phyloP scores from a whole-genome alignment of 2,888 invertebrate species.

The Eristalis tenax region DNA sequence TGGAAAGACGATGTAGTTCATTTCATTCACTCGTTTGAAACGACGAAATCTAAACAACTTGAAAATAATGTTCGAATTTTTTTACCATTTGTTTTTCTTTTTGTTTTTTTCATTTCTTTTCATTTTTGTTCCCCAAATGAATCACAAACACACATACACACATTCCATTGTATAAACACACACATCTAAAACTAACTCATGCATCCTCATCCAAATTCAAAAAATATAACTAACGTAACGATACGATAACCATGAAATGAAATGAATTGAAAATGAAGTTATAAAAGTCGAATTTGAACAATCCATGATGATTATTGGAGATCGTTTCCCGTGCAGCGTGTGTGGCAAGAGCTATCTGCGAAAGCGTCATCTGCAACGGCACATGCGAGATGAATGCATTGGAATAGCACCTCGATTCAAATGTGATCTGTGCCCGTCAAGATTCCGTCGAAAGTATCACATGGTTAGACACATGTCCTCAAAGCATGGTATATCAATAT shows the following conservation, averaged over 20 bases:
- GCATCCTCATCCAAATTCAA: slow-evolving; percentile 36
- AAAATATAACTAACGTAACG: slow-evolving; percentile 2
- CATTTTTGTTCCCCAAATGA: slow-evolving; percentile 72
- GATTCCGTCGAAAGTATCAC: slow-evolving; percentile 82
- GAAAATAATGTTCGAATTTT: slow-evolving; percentile 66
- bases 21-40: slow-evolving; percentile 7
- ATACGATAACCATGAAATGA: not conserved
- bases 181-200: slow-evolving; percentile 49
- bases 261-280: slow-evolving; percentile 14
- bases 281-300: slow-evolving; percentile 73
- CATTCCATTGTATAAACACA: slow-evolving; percentile 59
- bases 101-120: slow-evolving; percentile 75
- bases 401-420: slow-evolving; percentile 82
- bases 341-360: slow-evolving; percentile 84
- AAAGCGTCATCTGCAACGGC: slow-evolving; percentile 84
- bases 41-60: slow-evolving; percentile 13
- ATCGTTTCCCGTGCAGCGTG: slow-evolving; percentile 82
- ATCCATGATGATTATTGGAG: slow-evolving; percentile 72
- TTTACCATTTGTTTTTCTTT: slow-evolving; percentile 73
- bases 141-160: slow-evolving; percentile 65
- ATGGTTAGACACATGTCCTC: slow-evolving; percentile 82
- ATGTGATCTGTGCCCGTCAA: slow-evolving; percentile 82
- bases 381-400: slow-evolving; percentile 83
- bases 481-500: slow-evolving; percentile 80
- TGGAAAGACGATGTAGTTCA: not conserved